Conservation (phyloP, 2,888 invertebrate genomes). For the Lepidochrysops patricia region DNA sequence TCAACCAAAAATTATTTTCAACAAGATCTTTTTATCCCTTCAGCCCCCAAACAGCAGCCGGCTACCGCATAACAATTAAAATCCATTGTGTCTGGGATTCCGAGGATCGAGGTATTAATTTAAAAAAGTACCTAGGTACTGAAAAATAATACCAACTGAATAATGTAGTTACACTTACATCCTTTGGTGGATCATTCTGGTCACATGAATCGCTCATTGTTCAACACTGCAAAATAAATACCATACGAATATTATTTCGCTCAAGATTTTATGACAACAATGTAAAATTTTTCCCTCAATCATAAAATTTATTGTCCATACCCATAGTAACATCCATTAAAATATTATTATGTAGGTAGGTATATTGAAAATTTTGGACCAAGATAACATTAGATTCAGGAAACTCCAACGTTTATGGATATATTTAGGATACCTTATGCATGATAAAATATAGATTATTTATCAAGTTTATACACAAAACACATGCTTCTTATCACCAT, state of each 20-base stretch:
- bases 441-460: background rate
- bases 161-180: slow-evolving; percentile 40
- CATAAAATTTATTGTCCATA: background rate
- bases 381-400: no score
- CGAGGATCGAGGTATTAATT: no score
- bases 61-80: no score
- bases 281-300: background rate
- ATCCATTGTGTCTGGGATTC: no score
- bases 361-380: background rate
- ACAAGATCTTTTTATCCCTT: no score
- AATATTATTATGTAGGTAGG: background rate
- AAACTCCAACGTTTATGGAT: background rate
- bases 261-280: background rate
- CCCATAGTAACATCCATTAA: background rate
- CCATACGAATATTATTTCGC: background rate
- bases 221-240: slow-evolving; percentile 24
- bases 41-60: no score
- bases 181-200: slow-evolving; percentile 62
- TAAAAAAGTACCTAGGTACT: no score
- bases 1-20: no score
- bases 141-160: no score
- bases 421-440: no score
- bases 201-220: slow-evolving; percentile 60
- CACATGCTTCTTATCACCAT: slow-evolving; percentile 14
- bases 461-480: slow-evolving; percentile 17